phyloP scores from a whole-genome alignment of 2,888 invertebrate species.

The Microplitis deprimator region DNA sequence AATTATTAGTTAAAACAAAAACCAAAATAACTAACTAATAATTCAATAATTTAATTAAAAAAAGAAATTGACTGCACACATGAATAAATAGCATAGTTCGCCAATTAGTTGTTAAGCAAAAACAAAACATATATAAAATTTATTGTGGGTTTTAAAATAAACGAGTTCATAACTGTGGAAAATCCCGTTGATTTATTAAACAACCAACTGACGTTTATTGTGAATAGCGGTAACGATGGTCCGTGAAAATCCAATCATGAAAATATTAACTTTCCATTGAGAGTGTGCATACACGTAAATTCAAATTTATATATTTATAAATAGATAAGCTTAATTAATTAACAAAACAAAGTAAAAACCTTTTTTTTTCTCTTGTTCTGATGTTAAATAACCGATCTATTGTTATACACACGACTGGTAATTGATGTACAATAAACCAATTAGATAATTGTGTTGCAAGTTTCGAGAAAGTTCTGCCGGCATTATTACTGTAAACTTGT shows the following conservation, averaged over 20 bases:
- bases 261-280: slow-evolving; percentile 4
- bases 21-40: not conserved
- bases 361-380: not conserved
- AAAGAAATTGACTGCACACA: not conserved
- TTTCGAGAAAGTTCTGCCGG: slow-evolving; percentile 11
- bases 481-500: not conserved
- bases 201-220: slow-evolving; percentile 22
- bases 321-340: not conserved
- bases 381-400: not conserved
- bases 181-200: slow-evolving; percentile 12
- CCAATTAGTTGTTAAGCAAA: not conserved
- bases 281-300: not conserved
- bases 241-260: slow-evolving; percentile 3
- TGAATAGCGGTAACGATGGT: slow-evolving; percentile 10
- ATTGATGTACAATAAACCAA: not conserved
- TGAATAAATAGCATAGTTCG: not conserved
- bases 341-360: not conserved
- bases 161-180: not conserved
- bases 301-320: not conserved
- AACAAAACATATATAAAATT: not conserved
- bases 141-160: not conserved
- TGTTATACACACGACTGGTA: not conserved
- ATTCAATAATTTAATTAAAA: not conserved
- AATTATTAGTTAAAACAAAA: not conserved
- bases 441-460: slow-evolving; percentile 20